A percentile compares a stretch with the other conserved stretches of the same genome.
phyloP scores from a whole-genome alignment of 2,113 vertebrate genomes.

The Passerina amoena region DNA sequence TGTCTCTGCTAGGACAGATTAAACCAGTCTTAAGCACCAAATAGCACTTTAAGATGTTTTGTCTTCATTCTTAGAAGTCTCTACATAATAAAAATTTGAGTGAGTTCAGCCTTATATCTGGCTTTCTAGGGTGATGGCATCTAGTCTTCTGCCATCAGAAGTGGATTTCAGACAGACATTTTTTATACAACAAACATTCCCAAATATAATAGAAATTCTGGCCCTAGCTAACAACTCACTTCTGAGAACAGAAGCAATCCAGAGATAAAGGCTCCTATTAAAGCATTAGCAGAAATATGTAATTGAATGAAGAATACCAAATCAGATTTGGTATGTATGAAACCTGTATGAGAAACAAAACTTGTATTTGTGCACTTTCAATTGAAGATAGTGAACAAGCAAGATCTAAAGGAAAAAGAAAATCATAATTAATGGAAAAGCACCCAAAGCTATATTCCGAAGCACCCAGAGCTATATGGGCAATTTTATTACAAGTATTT shows the following conservation, averaged over 20 bases:
- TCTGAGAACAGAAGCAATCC: background rate
- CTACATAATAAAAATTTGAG: background rate
- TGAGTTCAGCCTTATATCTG: background rate
- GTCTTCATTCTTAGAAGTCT: background rate
- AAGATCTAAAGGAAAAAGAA: background rate
- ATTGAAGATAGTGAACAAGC: background rate
- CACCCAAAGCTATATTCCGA: background rate
- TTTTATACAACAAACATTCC: background rate
- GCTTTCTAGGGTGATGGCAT: background rate
- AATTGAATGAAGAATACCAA: background rate
- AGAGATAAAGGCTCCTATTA: background rate
- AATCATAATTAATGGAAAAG: background rate
- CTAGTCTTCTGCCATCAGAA: background rate
- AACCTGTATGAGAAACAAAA: background rate
- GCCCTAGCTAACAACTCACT: background rate
- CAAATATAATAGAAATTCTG: background rate
- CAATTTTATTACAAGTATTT: background rate
- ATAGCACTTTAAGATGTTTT: background rate
- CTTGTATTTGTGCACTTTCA: background rate
- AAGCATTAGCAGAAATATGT: background rate
- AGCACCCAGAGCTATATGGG: background rate
- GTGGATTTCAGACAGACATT: background rate
- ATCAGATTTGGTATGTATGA: background rate
- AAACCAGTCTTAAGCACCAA: background rate
- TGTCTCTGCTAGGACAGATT: background rate